A percentile compares a stretch with the other conserved stretches of the same genome.
These are phyloP conservation scores for Perizoma affinitatum DNA, from an alignment of 2,888 invertebrate genomes.

Conservation along the genomic window DNA sequence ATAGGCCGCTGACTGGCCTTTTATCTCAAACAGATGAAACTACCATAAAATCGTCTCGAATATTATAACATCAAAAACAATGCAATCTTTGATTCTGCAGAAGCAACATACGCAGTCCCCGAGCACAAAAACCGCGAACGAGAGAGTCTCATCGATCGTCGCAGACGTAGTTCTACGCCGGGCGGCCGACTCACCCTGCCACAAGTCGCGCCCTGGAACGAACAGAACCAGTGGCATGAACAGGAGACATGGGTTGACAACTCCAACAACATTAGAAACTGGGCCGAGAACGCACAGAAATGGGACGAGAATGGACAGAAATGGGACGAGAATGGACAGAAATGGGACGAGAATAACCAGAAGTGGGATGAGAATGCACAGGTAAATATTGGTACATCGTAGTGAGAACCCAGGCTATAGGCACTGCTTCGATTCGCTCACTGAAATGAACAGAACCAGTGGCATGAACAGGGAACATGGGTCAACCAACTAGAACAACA, in stretches of 20 bases:
- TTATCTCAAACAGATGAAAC: too few species aligned
- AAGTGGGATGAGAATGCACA: conserved; percentile 60
- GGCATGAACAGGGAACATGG: too few species aligned
- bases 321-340: conserved; percentile 54
- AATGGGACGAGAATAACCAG: conserved; percentile 53
- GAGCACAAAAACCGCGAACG: conserved; percentile 69
- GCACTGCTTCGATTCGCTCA: too few species aligned
- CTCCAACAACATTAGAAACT: conserved; percentile 64
- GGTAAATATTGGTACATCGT: conserved; percentile 29
- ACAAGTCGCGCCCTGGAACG: conserved; percentile 52
- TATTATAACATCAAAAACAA: too few species aligned
- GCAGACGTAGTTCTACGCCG: conserved; percentile 71
- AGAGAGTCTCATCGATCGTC: conserved; percentile 68
- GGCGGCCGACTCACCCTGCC: conserved; percentile 69
- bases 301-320: conserved; percentile 59
- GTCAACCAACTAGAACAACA: too few species aligned
- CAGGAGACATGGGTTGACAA: conserved; percentile 72
- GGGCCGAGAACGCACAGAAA: conserved; percentile 68
- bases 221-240: conserved; percentile 53
- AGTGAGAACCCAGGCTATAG: too few species aligned
- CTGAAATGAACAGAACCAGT: too few species aligned
- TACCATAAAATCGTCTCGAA: too few species aligned
- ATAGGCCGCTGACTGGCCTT: too few species aligned
- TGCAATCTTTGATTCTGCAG: conserved; percentile 38
- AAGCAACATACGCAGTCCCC: conserved; percentile 78